Evolutionary conservation across 2,888 invertebrate species (phyloP).

Genomic region (Antheraea assamensis): DNA sequence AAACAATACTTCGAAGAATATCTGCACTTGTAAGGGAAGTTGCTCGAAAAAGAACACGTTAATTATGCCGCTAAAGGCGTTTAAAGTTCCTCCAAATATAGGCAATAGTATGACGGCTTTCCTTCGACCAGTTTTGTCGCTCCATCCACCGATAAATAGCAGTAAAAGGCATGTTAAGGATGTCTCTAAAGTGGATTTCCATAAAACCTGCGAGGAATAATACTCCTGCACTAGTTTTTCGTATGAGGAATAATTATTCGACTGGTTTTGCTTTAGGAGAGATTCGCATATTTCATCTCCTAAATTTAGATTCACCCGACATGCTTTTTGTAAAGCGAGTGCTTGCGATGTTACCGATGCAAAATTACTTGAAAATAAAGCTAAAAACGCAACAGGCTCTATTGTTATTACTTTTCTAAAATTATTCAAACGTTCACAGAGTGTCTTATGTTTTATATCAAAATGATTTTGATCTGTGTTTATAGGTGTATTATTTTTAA

Average conservation of each 20-base stretch:
- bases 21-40: constrained; percentile 16
- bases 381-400: constrained; percentile 69
- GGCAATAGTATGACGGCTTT: constrained; percentile 12
- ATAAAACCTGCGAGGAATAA: constrained; percentile 85
- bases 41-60: constrained; percentile 21
- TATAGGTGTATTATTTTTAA: constrained; percentile 1
- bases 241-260: constrained; percentile 17
- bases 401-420: constrained; percentile 65
- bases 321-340: constrained; percentile 28
- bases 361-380: constrained; percentile 22
- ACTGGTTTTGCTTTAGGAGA: constrained; percentile 80
- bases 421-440: constrained; percentile 14
- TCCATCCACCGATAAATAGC: constrained; percentile 23
- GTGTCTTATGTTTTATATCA: constrained; percentile 15
- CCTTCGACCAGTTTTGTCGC: constrained; percentile 19
- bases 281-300: constrained; percentile 85
- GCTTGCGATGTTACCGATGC: constrained; percentile 78
- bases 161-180: constrained; percentile 83
- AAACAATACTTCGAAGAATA: constrained; percentile 41
- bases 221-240: constrained; percentile 21
- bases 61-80: constrained; percentile 14
- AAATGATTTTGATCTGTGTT: constrained; percentile 5
- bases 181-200: constrained; percentile 89
- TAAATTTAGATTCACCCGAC: constrained; percentile 85
- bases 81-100: constrained; percentile 16